These are phyloP conservation scores for Ypsolopha sequella DNA, from an alignment of 2,888 invertebrate species.

Conservation along the genomic window DNA sequence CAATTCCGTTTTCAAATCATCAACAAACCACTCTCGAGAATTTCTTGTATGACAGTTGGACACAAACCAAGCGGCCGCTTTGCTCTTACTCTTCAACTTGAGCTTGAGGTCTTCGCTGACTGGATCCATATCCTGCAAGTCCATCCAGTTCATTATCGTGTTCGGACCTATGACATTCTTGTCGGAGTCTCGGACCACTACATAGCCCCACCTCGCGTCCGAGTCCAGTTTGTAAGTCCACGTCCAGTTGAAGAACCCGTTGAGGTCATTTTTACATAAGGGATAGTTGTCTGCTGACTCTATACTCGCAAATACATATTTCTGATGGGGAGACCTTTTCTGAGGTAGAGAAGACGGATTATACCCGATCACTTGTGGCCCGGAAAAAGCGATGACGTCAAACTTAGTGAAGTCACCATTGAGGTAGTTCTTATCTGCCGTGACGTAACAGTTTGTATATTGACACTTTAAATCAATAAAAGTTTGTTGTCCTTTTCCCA, in stretches of 20 bases:
- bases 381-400: slow-evolving; percentile 36
- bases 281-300: slow-evolving; percentile 33
- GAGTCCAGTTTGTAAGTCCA: slow-evolving; percentile 37
- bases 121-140: slow-evolving; percentile 22
- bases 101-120: slow-evolving; percentile 20
- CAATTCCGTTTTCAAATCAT: slow-evolving; percentile 21
- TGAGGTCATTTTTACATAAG: slow-evolving; percentile 17
- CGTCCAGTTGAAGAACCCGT: slow-evolving; percentile 36
- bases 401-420: slow-evolving; percentile 22
- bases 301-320: slow-evolving; percentile 25
- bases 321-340: slow-evolving; percentile 19
- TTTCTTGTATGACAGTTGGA: slow-evolving; percentile 29
- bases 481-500: slow-evolving; percentile 23
- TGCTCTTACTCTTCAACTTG: slow-evolving; percentile 24
- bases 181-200: slow-evolving; percentile 21
- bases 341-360: slow-evolving; percentile 10
- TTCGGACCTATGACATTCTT: slow-evolving; percentile 26
- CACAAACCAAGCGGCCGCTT: slow-evolving; percentile 40
- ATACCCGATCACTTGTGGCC: slow-evolving; percentile 19
- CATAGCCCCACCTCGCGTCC: slow-evolving; percentile 28
- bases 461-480: slow-evolving; percentile 30
- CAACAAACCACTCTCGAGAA: slow-evolving; percentile 19
- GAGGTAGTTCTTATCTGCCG: slow-evolving; percentile 22
- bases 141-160: slow-evolving; percentile 26
- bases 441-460: slow-evolving; percentile 36